Percentiles rank a stretch among this genome's conserved stretches.
These are phyloP conservation scores for Calameuta filiformis DNA, from an alignment of 2,888 invertebrate genomes.

Conservation along the genomic window DNA sequence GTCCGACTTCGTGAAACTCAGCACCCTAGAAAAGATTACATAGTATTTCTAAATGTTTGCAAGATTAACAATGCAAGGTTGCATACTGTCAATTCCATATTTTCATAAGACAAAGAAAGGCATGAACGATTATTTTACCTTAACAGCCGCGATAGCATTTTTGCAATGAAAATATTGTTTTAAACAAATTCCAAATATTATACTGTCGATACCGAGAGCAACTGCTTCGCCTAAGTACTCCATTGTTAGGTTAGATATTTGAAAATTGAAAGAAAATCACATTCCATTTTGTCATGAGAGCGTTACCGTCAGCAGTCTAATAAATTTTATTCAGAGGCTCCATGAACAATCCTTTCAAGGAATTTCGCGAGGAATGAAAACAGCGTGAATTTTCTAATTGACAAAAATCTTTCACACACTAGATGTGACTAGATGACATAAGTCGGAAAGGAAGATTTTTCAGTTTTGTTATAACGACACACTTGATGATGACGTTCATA, in stretches of 20 bases:
- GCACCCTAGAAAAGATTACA: constrained; percentile 69
- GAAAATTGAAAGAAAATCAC: constrained; percentile 6
- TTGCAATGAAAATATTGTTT: constrained; percentile 81
- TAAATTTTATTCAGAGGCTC: neutral
- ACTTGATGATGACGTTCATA: neutral
- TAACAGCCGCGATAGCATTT: constrained; percentile 76
- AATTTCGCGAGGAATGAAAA: neutral
- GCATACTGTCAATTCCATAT: neutral
- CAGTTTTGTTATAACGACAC: neutral
- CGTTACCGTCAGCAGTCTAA: neutral
- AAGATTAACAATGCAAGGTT: constrained; percentile 5
- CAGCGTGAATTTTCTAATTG: neutral
- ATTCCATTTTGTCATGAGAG: constrained; percentile 16
- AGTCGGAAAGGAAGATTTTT: neutral
- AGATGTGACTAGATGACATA: neutral
- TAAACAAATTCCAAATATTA: constrained; percentile 80
- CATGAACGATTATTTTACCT: constrained; percentile 68
- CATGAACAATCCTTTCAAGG: neutral
- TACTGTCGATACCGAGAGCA: constrained; percentile 78
- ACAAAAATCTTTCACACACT: neutral
- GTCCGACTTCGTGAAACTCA: constrained; percentile 76
- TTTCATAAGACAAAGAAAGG: neutral
- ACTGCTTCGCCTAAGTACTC: constrained; percentile 82
- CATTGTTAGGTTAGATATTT: constrained; percentile 68
- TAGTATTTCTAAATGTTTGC: neutral